These are phyloP conservation scores for Stenichneumon culpator DNA, from an alignment of 2,888 invertebrate genomes.

Conservation along the genomic window DNA sequence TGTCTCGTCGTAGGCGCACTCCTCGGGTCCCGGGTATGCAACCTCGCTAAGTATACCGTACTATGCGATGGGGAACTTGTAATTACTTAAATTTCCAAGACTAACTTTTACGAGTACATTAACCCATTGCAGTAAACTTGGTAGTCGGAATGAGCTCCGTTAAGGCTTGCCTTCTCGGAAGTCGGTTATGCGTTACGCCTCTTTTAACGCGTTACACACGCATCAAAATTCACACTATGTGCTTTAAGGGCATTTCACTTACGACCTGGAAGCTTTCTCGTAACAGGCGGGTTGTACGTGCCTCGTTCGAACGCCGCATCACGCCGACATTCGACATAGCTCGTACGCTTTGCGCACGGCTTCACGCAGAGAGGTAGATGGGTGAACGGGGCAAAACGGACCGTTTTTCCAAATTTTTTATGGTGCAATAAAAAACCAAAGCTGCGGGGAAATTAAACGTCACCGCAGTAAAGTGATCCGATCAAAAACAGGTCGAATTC, in stretches of 20 bases:
- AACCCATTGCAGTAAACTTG: constrained; percentile 66
- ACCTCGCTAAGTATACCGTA: not conserved
- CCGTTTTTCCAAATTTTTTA: too few relatives aligned
- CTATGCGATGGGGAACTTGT: constrained; percentile 63
- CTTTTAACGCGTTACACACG: not conserved
- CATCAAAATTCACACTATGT: not conserved
- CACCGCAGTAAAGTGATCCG: not conserved
- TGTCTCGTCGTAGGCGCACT: constrained; percentile 8
- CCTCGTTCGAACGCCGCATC: not conserved
- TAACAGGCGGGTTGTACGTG: not conserved
- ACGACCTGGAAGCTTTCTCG: not conserved
- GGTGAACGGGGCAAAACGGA: too few relatives aligned
- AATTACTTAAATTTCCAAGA: constrained; percentile 75
- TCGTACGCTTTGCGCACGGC: not conserved
- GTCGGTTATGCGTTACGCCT: not conserved
- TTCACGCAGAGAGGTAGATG: not conserved
- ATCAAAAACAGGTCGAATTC: not conserved
- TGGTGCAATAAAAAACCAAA: not conserved
- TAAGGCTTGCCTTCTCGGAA: not conserved
- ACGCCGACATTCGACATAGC: not conserved
- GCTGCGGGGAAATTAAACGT: not conserved
- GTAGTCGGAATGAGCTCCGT: constrained; percentile 13
- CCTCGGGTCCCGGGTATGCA: not conserved
- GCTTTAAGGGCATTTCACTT: constrained; percentile 6
- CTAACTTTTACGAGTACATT: constrained; percentile 76